These are phyloP conservation scores for Calidris pygmaea DNA, from an alignment of 2,113 vertebrate genomes.

Conservation along the genomic window DNA sequence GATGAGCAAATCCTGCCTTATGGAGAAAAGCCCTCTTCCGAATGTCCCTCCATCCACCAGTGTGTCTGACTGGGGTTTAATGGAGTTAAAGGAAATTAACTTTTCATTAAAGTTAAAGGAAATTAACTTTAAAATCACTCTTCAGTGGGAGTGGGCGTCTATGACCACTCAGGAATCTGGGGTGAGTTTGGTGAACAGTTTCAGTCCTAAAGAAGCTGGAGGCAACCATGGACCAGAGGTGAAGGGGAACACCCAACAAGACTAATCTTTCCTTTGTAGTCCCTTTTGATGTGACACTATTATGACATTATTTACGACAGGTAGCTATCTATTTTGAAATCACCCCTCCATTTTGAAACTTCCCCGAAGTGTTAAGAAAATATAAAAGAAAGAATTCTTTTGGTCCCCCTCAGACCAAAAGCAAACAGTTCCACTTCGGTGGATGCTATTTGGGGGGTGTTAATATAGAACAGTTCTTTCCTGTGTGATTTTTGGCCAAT, in stretches of 20 bases:
- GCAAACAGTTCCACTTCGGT: background rate
- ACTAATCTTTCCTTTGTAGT: background rate
- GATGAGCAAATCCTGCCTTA: background rate
- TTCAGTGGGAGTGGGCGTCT: background rate
- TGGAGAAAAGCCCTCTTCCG: background rate
- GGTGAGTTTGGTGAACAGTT: background rate
- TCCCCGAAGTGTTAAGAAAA: background rate
- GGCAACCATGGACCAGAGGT: background rate
- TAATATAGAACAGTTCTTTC: background rate
- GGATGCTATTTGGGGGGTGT: background rate
- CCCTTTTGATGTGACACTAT: background rate
- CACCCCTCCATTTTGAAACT: background rate
- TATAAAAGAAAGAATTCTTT: background rate
- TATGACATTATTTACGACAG: background rate
- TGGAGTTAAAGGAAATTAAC: background rate
- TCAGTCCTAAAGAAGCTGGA: background rate
- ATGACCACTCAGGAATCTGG: background rate
- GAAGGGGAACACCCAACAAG: background rate
- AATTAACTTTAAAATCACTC: background rate
- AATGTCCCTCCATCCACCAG: background rate
- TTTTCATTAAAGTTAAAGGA: background rate
- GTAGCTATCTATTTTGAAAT: background rate
- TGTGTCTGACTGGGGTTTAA: background rate
- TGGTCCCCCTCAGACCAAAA: background rate
- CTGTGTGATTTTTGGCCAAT: background rate